Base-by-base conservation (phyloP, 2,888 invertebrate species). In the Drosophila neutralis region DNA sequence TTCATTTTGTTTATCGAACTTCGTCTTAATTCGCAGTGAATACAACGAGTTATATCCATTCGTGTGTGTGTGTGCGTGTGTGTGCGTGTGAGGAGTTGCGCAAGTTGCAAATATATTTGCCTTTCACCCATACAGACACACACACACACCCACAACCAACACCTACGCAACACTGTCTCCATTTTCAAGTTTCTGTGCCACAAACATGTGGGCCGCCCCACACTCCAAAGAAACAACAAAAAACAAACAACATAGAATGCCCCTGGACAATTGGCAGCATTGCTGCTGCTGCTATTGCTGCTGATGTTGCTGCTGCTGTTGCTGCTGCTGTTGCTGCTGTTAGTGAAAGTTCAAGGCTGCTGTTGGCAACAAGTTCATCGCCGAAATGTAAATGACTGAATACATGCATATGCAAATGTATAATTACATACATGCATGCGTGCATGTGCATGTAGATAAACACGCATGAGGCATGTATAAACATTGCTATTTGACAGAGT, bases 331-430 rank as follows among this genome's bases (percentile, higher is more conserved):
- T 36, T 60, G 18, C 18, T 38, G 67, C 38, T 64, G 42, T 56
- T 68, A 73, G 89, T 84, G 87, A 89, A 84, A 84, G 83, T 84
- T 84, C 83, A 84, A 89, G 83, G 83, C 83, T 81, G 72, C 62
- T 68, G 64, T 31, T n/a, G 60, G 68, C 75, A 58, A 56, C 73
- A 69, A 69, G 54, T 79, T 66, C 68, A 63, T 21, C 51, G 31
- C 52, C 40, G 15, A 33, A 58, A 64, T 31, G 57, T 48, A 70
- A 64, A 64, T 64, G 33, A 35, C 38, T 48, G 40, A 13, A n/a
- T 24, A 35, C 11, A 36, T 42, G 27, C 36, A 35, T n/a, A 45
- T 52, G 36, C 42, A 52, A 11, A 36, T 8, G 29, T n/a, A 61
- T 18, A 36, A 33, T 6, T 27, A 33, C 7, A 40, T 15, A 33